Percentiles rank a stretch among this genome's conserved stretches.
phyloP scores from a whole-genome alignment of 2,888 invertebrate species.

The Andrena dorsata region DNA sequence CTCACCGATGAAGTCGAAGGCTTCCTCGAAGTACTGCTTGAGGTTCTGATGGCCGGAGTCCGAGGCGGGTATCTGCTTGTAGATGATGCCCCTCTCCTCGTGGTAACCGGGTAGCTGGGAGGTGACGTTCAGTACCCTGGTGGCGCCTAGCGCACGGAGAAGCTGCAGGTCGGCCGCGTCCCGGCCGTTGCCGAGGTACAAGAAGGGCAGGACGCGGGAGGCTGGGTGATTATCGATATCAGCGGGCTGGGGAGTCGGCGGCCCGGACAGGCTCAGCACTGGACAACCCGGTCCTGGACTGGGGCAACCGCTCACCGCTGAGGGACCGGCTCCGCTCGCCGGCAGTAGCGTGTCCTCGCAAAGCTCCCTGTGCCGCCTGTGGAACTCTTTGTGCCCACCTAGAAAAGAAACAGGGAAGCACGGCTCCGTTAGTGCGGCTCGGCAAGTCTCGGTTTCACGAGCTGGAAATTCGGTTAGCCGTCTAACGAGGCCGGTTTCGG shows the following conservation, averaged over 20 bases:
- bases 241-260: constrained; percentile 82
- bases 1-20: constrained; percentile 94
- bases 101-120: constrained; percentile 91
- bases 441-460: background rate
- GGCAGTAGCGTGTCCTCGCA: constrained; percentile 90
- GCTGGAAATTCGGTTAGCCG: background rate
- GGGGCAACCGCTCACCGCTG: constrained; percentile 85
- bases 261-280: constrained; percentile 77
- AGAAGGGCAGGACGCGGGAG: constrained; percentile 92
- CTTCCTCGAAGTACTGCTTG: constrained; percentile 95
- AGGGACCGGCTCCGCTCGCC: constrained; percentile 72
- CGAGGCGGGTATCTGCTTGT: constrained; percentile 92
- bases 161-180: constrained; percentile 91
- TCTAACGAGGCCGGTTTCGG: background rate
- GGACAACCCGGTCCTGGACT: constrained; percentile 83
- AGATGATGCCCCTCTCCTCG: constrained; percentile 88
- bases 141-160: constrained; percentile 89
- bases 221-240: constrained; percentile 92
- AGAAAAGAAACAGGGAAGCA: constrained; percentile 75
- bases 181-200: constrained; percentile 93
- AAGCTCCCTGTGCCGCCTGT: constrained; percentile 89
- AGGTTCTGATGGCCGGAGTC: constrained; percentile 95
- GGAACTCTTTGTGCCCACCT: constrained; percentile 91
- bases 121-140: constrained; percentile 93
- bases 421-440: background rate